A percentile compares a stretch with the other conserved stretches of the same genome.
phyloP scores from a whole-genome alignment of 2,113 vertebrate genomes.

The Dasyurus viverrinus region DNA sequence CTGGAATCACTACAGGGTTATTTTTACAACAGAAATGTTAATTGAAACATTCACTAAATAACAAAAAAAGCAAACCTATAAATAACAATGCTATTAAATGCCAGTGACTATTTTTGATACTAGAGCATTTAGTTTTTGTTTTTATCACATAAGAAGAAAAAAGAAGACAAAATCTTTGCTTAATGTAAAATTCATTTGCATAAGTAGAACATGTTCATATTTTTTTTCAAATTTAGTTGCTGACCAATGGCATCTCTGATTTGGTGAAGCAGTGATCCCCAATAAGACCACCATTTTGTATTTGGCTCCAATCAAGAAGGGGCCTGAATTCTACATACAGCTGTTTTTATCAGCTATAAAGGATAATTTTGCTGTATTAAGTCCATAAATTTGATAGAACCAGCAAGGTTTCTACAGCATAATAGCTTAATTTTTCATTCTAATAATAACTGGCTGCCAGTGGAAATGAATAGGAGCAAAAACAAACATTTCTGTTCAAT shows the following conservation, averaged over 20 bases:
- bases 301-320: constrained; percentile 68
- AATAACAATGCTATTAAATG: constrained; percentile 45
- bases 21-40: constrained; percentile 41
- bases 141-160: constrained; percentile 14
- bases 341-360: constrained; percentile 78
- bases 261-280: neutral
- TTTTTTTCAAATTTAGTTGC: neutral
- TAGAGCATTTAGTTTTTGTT: constrained; percentile 30
- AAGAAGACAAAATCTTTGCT: constrained; percentile 44
- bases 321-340: constrained; percentile 70
- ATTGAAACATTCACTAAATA: constrained; percentile 50
- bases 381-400: constrained; percentile 84
- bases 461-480: constrained; percentile 84
- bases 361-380: constrained; percentile 84
- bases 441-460: constrained; percentile 86
- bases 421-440: constrained; percentile 87
- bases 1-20: constrained; percentile 60
- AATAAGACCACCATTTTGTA: constrained; percentile 73
- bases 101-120: constrained; percentile 42
- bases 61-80: constrained; percentile 54
- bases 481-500: constrained; percentile 83
- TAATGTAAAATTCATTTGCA: neutral
- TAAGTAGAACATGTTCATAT: neutral
- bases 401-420: constrained; percentile 77
- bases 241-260: neutral